Evolutionary conservation across 1,140 invertebrate species (phyloP).

Genomic region (Conus ventricosus): DNA sequence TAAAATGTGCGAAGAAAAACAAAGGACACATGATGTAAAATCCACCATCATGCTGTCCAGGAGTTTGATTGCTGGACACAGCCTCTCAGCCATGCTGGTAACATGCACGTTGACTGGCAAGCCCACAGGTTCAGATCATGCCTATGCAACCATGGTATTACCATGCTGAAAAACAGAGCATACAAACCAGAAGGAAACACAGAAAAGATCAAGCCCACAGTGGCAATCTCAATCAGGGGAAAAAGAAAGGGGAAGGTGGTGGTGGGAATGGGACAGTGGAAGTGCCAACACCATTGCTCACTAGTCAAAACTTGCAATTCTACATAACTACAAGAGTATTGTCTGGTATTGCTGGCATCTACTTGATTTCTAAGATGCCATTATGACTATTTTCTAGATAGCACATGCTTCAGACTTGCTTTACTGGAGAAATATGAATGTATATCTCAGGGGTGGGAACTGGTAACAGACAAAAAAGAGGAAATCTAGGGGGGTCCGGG

Average conservation of each 20-base stretch:
- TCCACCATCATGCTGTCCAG: constrained; percentile 34
- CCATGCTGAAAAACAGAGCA: not conserved
- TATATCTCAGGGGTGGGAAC: too few relatives aligned
- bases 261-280: not conserved
- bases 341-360: too few relatives aligned
- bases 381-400: too few relatives aligned
- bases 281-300: too few relatives aligned
- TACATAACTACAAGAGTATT: too few relatives aligned
- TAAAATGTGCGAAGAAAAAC: constrained; percentile 26
- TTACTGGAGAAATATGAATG: too few relatives aligned
- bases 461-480: too few relatives aligned
- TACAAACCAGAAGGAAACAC: not conserved
- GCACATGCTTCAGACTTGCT: too few relatives aligned
- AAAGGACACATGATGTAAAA: constrained; percentile 34
- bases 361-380: too few relatives aligned
- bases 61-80: constrained; percentile 38
- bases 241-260: not conserved
- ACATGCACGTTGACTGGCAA: constrained; percentile 35
- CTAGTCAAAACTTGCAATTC: too few relatives aligned
- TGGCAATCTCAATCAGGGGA: not conserved
- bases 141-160: not conserved
- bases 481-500: too few relatives aligned
- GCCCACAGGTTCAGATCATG: not conserved
- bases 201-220: not conserved
- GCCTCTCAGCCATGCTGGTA: constrained; percentile 26